phyloP scores from a whole-genome alignment of 2,797 vertebrate species.

The Sebastes iracundus region DNA sequence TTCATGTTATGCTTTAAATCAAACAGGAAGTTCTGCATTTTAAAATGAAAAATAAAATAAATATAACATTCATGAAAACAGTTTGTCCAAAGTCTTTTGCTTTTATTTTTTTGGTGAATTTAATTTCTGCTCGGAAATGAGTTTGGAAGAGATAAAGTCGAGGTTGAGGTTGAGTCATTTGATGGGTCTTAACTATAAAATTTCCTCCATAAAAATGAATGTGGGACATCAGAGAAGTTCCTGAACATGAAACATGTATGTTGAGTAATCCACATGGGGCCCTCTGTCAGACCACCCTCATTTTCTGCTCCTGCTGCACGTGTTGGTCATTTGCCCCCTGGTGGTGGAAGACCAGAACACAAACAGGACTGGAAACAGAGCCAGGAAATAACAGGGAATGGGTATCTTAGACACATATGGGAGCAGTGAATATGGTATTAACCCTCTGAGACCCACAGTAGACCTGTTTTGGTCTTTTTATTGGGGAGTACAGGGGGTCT shows the following conservation, averaged over 20 bases:
- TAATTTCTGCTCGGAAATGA: not conserved
- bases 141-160: not conserved
- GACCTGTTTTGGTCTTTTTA: too few relatives aligned
- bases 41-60: not conserved
- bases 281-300: constrained; percentile 62
- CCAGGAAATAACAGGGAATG: not conserved
- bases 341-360: constrained; percentile 37
- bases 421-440: not conserved
- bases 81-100: not conserved
- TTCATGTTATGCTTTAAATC: not conserved
- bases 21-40: not conserved
- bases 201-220: not conserved
- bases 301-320: constrained; percentile 35
- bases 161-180: not conserved
- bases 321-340: constrained; percentile 59
- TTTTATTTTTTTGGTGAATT: not conserved
- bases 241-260: constrained; percentile 41
- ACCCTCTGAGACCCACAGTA: too few relatives aligned
- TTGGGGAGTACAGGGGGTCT: too few relatives aligned
- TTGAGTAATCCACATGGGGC: constrained; percentile 52
- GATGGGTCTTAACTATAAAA: not conserved
- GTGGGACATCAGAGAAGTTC: not conserved
- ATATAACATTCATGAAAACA: not conserved
- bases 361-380: not conserved
- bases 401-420: not conserved